Evolutionary conservation across 2,888 invertebrate species (phyloP), one percentile per base, ranked within the genome.

Genomic region (Pyrocoelia pectoralis): DNA sequence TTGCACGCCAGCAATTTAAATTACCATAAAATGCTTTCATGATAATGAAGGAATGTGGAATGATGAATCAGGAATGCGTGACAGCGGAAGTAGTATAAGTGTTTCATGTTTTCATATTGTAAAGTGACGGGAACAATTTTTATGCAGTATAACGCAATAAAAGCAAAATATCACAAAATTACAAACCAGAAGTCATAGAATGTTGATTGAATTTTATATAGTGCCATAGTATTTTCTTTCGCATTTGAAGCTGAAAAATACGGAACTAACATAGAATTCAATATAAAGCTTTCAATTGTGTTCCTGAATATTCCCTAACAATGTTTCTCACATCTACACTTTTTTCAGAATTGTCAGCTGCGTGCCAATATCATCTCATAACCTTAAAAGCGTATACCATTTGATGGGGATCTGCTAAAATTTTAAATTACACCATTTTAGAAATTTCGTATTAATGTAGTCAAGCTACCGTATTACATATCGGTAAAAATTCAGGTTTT

Each of bases 211-310:
- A 46, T 46, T 46, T 46, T 46, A 46, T 46, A 46, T 18, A 46
- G 18, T 46, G 18, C n/a, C 17, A 18, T 1, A 46, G 15, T 17
- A 46, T 46, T 15, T 46, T 18, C 17, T 15, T 15, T 29, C 15
- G 10, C n/a, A 46, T 55, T 41, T 46, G 46, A 29, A 46, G 14
- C 46, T 46, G 29, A 55, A 55, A 52, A 55, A 55, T 46, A 46
- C 29, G 28, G 5, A 41, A 8, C 41, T n/a, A 24, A 53, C 53
- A 53, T 40, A 53, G 40, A 41, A 19, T 53, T 41, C 53, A n/a
- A 41, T 41, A 52, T 17, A 52, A 12, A 41, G 13, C n/a, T 24
- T 24, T 40, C 19, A 41, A 53, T 53, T 53, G 18, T 41, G 9
- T 46, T 46, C 14, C 46, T 17, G 46, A 17, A 46, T 46, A 17